Percentiles rank a stretch among this genome's conserved stretches.
Evolutionary conservation across 37 sponge, comb jelly and placozoan species (phyloP).

Genomic region (Spongilla lacustris): DNA sequence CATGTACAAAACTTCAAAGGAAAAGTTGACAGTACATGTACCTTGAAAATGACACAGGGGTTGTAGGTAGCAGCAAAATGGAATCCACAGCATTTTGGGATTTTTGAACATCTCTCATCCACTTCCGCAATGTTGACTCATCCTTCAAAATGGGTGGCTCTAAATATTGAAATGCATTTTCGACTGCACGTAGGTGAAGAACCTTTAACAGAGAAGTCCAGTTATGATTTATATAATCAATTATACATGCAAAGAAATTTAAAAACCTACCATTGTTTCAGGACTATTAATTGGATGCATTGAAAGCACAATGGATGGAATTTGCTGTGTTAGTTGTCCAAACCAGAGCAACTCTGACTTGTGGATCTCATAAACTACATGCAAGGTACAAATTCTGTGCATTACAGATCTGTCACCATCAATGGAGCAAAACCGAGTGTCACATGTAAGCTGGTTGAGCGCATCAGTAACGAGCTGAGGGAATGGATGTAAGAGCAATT

Average conservation of each 20-base stretch:
- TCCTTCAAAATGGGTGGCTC: slow-evolving; percentile 13
- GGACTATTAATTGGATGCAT: background rate
- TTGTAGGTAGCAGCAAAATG: background rate
- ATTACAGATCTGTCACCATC: slow-evolving; percentile 26
- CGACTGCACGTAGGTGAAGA: slow-evolving; percentile 27
- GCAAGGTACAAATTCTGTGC: slow-evolving; percentile 40
- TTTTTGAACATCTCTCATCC: slow-evolving; percentile 20
- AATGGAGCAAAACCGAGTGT: slow-evolving; percentile 20
- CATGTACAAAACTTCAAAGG: background rate
- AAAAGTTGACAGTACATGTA: background rate
- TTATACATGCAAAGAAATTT: background rate
- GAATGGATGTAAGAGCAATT: background rate
- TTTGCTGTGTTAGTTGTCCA: slow-evolving; percentile 41
- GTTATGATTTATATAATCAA: background rate
- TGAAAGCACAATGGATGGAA: slow-evolving; percentile 32
- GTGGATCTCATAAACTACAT: slow-evolving; percentile 33
- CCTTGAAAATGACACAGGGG: background rate
- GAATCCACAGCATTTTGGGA: slow-evolving; percentile 33
- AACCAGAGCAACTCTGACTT: slow-evolving; percentile 45
- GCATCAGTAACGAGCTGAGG: slow-evolving; percentile 29
- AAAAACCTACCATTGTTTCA: slow-evolving; percentile 30
- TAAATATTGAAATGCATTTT: background rate
- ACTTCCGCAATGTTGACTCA: background rate
- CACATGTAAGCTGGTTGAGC: slow-evolving; percentile 8
- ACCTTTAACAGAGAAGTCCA: background rate